Evolutionary conservation across 2,888 invertebrate genomes (phyloP), one percentile per base, ranked within the genome.

Genomic region (Aphidius colemani): DNA sequence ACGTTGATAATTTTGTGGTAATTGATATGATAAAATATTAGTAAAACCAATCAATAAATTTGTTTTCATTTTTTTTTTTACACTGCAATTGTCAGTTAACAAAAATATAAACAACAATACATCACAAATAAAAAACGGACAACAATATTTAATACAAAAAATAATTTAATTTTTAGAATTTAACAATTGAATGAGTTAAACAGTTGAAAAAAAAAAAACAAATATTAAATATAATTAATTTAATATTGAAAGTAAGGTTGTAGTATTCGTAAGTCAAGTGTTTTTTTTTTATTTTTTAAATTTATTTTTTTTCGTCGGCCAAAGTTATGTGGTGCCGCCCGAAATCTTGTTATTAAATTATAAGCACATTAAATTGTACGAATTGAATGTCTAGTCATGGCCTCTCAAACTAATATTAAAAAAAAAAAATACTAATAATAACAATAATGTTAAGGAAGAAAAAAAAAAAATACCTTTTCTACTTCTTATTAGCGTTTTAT

Each of bases 341-440:
- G 78, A 76, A 79, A 79, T 80, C 79, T 82, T 82, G 82, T 82
- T 82, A 80, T 80, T 80, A 79, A 70, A 77, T 81, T 79, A 73
- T 79, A 78, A 77, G 75, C 72, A 67, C 64, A 67, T 66, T 70
- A 66, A 73, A 69, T 72, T 73, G 71, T 77, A 78, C 76, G 76
- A 78, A 30, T 80, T 78, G 73, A 81, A 79, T 82, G 77, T 82
- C 82, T 82, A 82, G 82, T 82, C 82, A 81, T 80, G 82, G 82
- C 81, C 82, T 81, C 82, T 79, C 74, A 74, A 78, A 70, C 65
- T 69, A 68, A 71, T 51, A 66, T 55, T 60, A 60, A 55, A 62
- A 50, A 50, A 46, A 53, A 59, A 51, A 59, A 45, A 60, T 7
- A 44, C 13, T 40, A 53, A 57, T 57, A 39, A 46, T 57, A 53